Conservation (phyloP, 2,113 vertebrate species). For the Dicaeum eximium region DNA sequence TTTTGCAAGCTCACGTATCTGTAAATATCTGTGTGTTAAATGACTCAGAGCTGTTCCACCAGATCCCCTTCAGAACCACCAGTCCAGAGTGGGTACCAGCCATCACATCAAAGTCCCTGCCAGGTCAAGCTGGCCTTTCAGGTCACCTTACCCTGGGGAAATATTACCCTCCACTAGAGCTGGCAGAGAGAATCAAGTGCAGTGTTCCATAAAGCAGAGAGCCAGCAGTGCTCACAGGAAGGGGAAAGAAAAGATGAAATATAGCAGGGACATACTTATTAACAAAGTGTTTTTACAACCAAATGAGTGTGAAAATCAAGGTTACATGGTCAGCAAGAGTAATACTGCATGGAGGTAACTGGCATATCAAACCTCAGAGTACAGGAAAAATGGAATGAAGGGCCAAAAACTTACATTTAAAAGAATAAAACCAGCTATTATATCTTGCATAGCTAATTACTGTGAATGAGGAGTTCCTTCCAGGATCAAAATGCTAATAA, state of each 20-base stretch:
- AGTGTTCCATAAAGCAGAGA: neutral
- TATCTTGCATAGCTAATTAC: neutral
- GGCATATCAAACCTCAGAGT: neutral
- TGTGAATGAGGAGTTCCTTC: neutral
- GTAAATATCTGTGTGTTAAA: neutral
- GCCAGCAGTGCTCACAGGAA: neutral
- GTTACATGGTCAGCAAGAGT: neutral
- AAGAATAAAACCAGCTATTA: neutral
- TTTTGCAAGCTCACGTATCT: neutral
- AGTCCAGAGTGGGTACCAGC: neutral
- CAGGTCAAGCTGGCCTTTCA: neutral
- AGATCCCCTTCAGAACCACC: neutral
- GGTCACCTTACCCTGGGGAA: neutral
- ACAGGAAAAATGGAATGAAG: neutral
- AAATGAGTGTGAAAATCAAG: constrained; percentile 2
- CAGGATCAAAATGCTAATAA: neutral
- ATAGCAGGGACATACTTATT: neutral
- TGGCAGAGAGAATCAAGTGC: neutral
- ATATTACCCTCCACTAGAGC: neutral
- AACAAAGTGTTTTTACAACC: neutral
- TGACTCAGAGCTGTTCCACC: neutral
- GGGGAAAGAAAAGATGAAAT: neutral
- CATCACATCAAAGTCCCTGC: neutral
- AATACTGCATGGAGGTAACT: neutral
- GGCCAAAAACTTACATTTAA: neutral